Conservation (phyloP, 2,113 vertebrate species). For the Lanius ludovicianus region DNA sequence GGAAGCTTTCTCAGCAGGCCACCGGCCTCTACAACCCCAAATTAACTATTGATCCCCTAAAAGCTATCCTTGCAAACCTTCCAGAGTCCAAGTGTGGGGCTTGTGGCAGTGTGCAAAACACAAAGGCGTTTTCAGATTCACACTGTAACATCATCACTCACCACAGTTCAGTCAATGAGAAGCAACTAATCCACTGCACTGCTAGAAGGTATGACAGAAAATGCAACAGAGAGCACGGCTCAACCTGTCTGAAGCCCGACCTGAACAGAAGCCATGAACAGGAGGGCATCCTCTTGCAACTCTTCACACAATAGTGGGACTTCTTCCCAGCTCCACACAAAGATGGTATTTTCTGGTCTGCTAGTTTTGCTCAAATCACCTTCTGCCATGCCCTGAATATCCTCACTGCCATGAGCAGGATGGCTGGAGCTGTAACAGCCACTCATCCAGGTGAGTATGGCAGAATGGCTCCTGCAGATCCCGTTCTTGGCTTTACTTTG, state of each 20-base stretch:
- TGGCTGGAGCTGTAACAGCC: not conserved
- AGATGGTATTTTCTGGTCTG: not conserved
- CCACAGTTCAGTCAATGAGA: not conserved
- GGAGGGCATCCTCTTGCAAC: not conserved
- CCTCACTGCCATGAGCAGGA: not conserved
- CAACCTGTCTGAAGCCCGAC: not conserved
- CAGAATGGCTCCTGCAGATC: not conserved
- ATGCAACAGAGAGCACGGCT: not conserved
- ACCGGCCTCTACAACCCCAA: not conserved
- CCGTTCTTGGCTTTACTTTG: no score
- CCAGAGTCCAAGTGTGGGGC: not conserved
- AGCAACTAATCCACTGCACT: not conserved
- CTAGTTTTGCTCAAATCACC: not conserved
- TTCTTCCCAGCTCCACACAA: not conserved
- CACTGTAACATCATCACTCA: not conserved
- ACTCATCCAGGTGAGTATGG: fast-evolving
- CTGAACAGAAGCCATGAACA: not conserved
- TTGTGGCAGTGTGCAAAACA: not conserved
- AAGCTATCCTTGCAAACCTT: not conserved
- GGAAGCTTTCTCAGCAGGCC: no score
- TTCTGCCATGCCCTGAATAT: not conserved
- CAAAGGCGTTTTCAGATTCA: not conserved
- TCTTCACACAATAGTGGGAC: not conserved
- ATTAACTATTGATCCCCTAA: not conserved
- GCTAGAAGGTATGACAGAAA: not conserved